phyloP scores from a whole-genome alignment of 2,113 vertebrate genomes.

The Pantherophis guttatus region DNA sequence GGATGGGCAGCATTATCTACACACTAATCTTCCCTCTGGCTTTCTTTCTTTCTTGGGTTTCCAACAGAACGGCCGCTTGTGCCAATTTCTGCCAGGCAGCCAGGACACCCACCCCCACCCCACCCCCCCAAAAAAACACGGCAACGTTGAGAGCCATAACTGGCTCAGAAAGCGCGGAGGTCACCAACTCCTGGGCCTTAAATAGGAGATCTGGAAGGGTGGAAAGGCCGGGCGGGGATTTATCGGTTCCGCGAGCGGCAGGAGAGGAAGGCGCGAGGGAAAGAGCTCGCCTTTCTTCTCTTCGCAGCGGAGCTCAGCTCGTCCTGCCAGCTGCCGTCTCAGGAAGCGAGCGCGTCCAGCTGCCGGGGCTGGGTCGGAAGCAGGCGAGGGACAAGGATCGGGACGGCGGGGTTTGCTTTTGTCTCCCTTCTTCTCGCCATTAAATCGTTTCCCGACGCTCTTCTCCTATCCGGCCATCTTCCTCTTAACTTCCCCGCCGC shows the following conservation, averaged over 20 bases:
- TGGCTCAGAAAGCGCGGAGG: neutral
- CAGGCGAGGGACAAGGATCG: neutral
- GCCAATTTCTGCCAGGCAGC: neutral
- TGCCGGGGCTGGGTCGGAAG: neutral
- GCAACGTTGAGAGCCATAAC: neutral
- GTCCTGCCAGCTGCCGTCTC: slow-evolving; percentile 1
- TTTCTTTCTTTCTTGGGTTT: neutral
- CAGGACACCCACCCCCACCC: neutral
- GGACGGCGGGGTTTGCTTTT: neutral
- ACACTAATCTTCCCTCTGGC: too few species aligned
- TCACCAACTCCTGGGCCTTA: neutral
- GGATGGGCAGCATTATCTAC: neutral
- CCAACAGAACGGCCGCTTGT: neutral
- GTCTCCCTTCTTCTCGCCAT: neutral
- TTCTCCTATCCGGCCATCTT: neutral
- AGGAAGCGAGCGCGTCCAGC: slow-evolving; percentile 16
- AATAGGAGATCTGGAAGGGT: neutral
- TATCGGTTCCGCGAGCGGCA: neutral
- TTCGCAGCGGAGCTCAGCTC: neutral
- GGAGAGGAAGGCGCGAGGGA: neutral
- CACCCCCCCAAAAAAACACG: neutral
- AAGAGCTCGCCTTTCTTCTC: neutral
- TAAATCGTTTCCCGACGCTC: neutral
- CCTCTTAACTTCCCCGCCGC: neutral
- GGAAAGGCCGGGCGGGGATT: neutral